Conservation (phyloP, 2,888 invertebrate genomes). For the Epinotia brunnichana region DNA sequence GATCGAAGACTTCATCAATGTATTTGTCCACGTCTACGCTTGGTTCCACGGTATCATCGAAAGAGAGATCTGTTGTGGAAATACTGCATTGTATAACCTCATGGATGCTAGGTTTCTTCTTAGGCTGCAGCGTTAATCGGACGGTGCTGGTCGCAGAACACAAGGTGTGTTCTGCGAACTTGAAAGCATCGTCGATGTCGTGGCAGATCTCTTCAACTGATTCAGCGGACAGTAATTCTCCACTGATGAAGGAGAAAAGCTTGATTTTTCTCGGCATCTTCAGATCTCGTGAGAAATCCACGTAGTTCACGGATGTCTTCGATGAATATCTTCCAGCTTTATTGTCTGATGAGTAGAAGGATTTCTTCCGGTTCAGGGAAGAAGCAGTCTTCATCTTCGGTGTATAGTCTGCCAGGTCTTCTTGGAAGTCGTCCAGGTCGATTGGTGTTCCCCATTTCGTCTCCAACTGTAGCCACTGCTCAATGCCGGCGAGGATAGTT, state of each 20-base stretch:
- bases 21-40: constrained; percentile 65
- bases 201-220: constrained; percentile 47
- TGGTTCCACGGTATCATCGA: constrained; percentile 66
- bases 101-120: constrained; percentile 52
- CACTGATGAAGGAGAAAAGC: constrained; percentile 45
- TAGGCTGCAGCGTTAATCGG: constrained; percentile 56
- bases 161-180: constrained; percentile 72
- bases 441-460: constrained; percentile 46
- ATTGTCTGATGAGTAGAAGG: constrained; percentile 43
- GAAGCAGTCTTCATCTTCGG: constrained; percentile 18
- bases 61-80: constrained; percentile 65
- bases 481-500: constrained; percentile 55
- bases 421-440: constrained; percentile 43
- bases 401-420: constrained; percentile 32
- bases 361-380: constrained; percentile 41
- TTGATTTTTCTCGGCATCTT: constrained; percentile 32
- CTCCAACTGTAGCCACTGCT: constrained; percentile 46
- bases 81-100: constrained; percentile 71
- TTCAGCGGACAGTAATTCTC: constrained; percentile 45
- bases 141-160: constrained; percentile 63
- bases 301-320: constrained; percentile 41
- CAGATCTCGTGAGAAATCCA: constrained; percentile 44
- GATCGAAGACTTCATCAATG: constrained; percentile 73
- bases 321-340: constrained; percentile 31
- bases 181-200: constrained; percentile 67